These are phyloP conservation scores for Neosalanx taihuensis DNA, from an alignment of 2,797 vertebrate species.

Conservation along the genomic window DNA sequence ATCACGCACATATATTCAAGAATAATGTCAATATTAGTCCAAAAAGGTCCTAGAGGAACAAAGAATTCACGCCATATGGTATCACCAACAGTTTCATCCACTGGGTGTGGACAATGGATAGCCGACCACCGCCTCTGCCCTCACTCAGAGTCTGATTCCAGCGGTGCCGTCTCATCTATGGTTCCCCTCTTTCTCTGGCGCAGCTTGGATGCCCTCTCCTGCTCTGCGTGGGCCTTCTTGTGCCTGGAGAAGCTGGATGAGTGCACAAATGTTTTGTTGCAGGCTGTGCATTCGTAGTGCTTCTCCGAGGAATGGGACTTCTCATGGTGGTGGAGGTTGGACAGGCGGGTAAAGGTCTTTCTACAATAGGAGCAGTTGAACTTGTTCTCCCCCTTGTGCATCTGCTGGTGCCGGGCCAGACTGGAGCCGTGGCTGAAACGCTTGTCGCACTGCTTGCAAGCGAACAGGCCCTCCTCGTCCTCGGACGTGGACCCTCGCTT, in stretches of 20 bases:
- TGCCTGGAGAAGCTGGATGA: constrained; percentile 75
- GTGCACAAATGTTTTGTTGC: constrained; percentile 77
- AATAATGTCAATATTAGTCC: constrained; percentile 40
- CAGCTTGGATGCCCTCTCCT: constrained; percentile 46
- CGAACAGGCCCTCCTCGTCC: constrained; percentile 46
- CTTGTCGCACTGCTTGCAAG: constrained; percentile 62
- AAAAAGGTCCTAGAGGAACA: constrained; percentile 20
- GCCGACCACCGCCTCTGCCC: neutral
- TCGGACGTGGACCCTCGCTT: constrained; percentile 40
- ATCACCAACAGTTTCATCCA: constrained; percentile 15
- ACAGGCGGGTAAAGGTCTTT: constrained; percentile 50
- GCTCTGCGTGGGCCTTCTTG: constrained; percentile 69
- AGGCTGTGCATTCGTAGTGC: constrained; percentile 65
- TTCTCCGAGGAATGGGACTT: constrained; percentile 57
- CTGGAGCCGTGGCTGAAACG: constrained; percentile 64
- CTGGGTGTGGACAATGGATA: constrained; percentile 23
- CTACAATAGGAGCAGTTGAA: constrained; percentile 48
- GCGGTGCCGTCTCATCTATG: constrained; percentile 67
- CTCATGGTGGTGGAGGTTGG: constrained; percentile 62
- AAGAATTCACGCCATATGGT: neutral
- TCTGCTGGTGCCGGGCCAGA: constrained; percentile 64
- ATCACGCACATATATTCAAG: constrained; percentile 62
- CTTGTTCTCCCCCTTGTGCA: constrained; percentile 47
- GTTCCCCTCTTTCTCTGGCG: constrained; percentile 44
- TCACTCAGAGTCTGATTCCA: constrained; percentile 75